Percentiles rank a stretch among this genome's conserved stretches.
These are phyloP conservation scores for Conus betulinus DNA, from an alignment of 1,140 invertebrate genomes.

Conservation along the genomic window DNA sequence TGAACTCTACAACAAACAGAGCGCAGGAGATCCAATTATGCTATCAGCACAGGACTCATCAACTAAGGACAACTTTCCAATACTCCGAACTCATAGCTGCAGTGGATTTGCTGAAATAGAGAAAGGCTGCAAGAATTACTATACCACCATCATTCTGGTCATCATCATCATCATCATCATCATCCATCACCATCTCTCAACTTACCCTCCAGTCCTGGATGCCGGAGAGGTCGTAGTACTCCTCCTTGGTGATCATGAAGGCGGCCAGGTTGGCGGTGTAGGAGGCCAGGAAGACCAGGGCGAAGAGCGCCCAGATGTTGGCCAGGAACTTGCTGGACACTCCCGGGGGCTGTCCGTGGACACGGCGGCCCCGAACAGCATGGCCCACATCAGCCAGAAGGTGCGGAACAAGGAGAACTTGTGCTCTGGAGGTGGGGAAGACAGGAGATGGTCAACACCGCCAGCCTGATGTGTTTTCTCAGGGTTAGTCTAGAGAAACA, in stretches of 20 bases:
- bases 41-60: too few relatives aligned
- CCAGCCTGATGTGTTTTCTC: background rate
- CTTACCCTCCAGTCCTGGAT: constrained; percentile 88
- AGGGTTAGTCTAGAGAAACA: too few relatives aligned
- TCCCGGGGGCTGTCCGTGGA: constrained; percentile 96
- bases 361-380: constrained; percentile 97
- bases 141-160: background rate
- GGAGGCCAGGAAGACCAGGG: constrained; percentile 79
- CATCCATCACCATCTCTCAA: constrained; percentile 61
- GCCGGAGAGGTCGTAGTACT: constrained; percentile 95
- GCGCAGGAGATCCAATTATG: too few relatives aligned
- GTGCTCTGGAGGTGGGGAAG: constrained; percentile 74
- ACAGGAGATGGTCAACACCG: background rate
- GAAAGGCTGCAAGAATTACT: too few relatives aligned
- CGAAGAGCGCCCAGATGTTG: constrained; percentile 99
- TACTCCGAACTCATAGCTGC: too few relatives aligned
- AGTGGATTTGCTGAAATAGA: too few relatives aligned
- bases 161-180: constrained; percentile 15
- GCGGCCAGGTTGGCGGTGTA: constrained; percentile 84
- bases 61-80: too few relatives aligned
- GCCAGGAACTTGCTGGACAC: constrained; percentile 96
- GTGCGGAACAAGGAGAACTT: constrained; percentile 97
- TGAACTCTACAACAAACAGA: too few relatives aligned
- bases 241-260: constrained; percentile 99
- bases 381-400: constrained; percentile 99